These are phyloP conservation scores for Onychorhynchus coronatus DNA, from an alignment of 2,113 vertebrate genomes.

Conservation along the genomic window DNA sequence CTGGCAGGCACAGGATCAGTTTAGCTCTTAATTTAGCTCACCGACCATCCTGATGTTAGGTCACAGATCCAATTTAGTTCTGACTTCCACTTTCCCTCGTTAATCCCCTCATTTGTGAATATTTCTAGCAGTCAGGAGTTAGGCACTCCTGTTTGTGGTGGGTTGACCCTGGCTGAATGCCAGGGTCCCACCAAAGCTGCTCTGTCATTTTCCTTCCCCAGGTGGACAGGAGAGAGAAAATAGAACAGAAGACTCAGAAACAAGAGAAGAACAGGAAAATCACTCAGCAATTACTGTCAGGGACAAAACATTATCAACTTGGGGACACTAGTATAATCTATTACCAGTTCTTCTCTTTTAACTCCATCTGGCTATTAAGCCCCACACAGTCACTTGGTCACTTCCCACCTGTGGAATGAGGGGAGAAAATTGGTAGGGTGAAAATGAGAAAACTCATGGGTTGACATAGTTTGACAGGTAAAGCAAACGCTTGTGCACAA, in stretches of 20 bases:
- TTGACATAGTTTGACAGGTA: not conserved
- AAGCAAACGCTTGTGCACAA: not conserved
- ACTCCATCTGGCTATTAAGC: not conserved
- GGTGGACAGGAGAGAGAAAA: not conserved
- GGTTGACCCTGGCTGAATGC: not conserved
- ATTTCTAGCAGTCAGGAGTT: not conserved
- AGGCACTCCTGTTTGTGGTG: not conserved
- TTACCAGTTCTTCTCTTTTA: not conserved
- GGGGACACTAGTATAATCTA: not conserved
- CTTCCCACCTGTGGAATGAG: not conserved
- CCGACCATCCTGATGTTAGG: not conserved
- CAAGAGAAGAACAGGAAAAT: not conserved
- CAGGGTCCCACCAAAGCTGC: not conserved
- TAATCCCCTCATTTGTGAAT: constrained; percentile 17
- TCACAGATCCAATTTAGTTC: constrained; percentile 28
- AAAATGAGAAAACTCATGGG: not conserved
- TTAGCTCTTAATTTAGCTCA: constrained; percentile 28
- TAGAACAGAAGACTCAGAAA: not conserved
- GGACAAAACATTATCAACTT: accelerated
- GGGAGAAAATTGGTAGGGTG: accelerated
- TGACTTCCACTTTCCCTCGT: not conserved
- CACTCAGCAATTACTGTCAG: not conserved
- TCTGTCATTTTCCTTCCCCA: not conserved
- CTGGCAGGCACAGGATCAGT: not conserved
- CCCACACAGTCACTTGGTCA: not conserved